These are phyloP conservation scores for Rhynchotus rufescens DNA, from an alignment of 2,797 vertebrate species.

Conservation along the genomic window DNA sequence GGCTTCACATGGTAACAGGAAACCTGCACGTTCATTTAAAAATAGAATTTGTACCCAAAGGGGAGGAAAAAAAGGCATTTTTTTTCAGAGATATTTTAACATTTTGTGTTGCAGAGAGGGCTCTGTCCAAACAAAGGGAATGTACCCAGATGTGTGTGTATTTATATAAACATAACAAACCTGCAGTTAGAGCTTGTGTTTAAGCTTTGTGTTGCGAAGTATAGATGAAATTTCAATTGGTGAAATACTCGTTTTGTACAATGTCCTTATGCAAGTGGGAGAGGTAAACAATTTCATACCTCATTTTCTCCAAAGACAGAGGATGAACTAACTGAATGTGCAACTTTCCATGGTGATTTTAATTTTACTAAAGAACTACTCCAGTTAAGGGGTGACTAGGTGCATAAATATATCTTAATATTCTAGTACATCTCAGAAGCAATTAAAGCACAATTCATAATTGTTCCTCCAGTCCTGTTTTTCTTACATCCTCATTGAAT, in stretches of 20 bases:
- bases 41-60: slow-evolving; percentile 50
- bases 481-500: neutral
- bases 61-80: slow-evolving; percentile 35
- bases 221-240: neutral
- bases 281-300: neutral
- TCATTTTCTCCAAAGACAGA: neutral
- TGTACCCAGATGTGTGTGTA: neutral
- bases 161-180: slow-evolving; percentile 10
- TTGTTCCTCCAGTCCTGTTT: neutral
- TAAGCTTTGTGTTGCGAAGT: slow-evolving; percentile 36
- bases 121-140: slow-evolving; percentile 18
- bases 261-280: neutral
- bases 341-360: neutral
- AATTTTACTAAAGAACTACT: neutral
- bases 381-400: neutral
- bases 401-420: neutral
- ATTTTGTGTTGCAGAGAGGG: neutral
- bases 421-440: neutral
- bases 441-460: neutral
- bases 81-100: slow-evolving; percentile 46
- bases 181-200: neutral
- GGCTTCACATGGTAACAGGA: slow-evolving; percentile 34
- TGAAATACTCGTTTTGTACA: neutral
- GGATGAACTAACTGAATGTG: neutral
- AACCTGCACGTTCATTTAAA: slow-evolving; percentile 52